Evolutionary conservation across 2,113 vertebrate genomes (phyloP).

Genomic region (Isichthys henryi): DNA sequence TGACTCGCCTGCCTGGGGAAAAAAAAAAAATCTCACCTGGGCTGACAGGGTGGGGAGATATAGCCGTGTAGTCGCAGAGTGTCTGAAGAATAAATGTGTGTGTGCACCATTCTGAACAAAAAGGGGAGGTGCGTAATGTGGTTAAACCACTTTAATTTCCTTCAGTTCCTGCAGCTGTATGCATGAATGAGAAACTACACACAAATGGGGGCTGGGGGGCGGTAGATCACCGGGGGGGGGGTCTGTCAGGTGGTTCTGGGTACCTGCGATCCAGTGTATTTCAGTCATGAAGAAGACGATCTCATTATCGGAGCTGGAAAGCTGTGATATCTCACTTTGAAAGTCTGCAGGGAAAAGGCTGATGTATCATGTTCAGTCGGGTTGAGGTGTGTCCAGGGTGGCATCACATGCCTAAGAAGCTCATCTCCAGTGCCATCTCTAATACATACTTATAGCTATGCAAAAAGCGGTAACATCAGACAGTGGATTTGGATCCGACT

Average conservation of each 20-base stretch:
- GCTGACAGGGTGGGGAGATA: neutral
- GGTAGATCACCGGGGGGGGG: neutral
- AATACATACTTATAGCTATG: neutral
- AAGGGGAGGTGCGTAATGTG: neutral
- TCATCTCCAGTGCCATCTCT: neutral
- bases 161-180: neutral
- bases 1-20: neutral
- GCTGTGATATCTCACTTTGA: neutral
- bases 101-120: neutral
- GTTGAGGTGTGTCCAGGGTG: neutral
- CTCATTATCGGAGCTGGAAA: neutral
- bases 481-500: neutral
- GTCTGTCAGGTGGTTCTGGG: neutral
- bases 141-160: neutral
- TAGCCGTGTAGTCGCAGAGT: neutral
- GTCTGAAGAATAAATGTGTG: neutral
- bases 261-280: neutral
- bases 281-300: neutral
- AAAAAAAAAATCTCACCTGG: neutral
- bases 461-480: neutral
- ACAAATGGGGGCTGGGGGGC: neutral
- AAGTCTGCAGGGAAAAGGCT: neutral
- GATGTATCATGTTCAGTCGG: neutral
- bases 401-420: neutral
- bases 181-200: neutral